Conservation (phyloP, 2,888 invertebrate species). For the Agrotis puta region DNA sequence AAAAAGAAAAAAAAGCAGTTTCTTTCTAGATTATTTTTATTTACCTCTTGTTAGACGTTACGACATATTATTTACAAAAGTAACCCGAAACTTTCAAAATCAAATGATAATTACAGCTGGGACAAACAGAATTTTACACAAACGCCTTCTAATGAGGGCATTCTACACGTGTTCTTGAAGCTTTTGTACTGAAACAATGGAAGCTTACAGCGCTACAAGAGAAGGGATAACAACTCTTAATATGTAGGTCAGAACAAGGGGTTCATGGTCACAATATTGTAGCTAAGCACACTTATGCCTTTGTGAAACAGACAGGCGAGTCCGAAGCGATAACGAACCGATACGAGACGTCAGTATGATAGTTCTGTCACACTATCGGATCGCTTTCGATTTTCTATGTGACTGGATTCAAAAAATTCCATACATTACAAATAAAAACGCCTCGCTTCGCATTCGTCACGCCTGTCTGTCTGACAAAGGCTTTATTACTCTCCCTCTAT, state of each 20-base stretch:
- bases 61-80: constrained; percentile 23
- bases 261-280: constrained; percentile 27
- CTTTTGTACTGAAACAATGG: constrained; percentile 54
- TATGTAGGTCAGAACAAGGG: constrained; percentile 62
- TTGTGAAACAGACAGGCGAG: too few species aligned
- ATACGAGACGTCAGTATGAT: too few species aligned
- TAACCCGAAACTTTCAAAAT: constrained; percentile 48
- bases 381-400: too few species aligned
- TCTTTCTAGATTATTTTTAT: constrained; percentile 1
- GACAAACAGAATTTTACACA: constrained; percentile 60
- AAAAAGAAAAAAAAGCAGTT: neutral
- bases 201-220: constrained; percentile 42
- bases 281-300: constrained; percentile 16
- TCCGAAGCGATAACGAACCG: too few species aligned
- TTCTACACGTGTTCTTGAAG: constrained; percentile 52
- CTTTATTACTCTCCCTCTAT: too few species aligned
- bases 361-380: too few species aligned
- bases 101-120: constrained; percentile 48
- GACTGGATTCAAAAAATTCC: too few species aligned
- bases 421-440: too few species aligned
- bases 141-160: constrained; percentile 60
- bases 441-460: too few species aligned
- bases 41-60: neutral
- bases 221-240: constrained; percentile 63
- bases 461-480: too few species aligned